Base-by-base conservation (phyloP, 1,140 invertebrate genomes). In the Hermatobates lingyangjiaoensis region DNA sequence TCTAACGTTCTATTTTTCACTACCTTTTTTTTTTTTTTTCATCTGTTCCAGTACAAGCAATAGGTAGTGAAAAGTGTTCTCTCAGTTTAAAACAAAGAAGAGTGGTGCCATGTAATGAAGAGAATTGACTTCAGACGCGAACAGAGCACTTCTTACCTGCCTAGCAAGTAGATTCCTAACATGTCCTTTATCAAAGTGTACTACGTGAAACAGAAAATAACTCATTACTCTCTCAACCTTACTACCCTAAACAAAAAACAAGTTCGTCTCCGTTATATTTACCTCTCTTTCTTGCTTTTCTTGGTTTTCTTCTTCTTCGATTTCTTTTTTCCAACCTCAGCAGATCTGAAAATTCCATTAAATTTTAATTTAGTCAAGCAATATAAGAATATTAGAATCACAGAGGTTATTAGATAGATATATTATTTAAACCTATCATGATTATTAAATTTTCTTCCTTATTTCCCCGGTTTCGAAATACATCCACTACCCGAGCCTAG, bases 241-340 rank as follows among this genome's bases (percentile, higher is more conserved):
- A 26, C 45, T 39, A 42, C 52, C 23, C 42, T 15, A 21, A 49
- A 42, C 15, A 25, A 21, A 49, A n/a, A 49, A 42, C 27, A 40
- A 12, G n/a, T n/a, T n/a, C n/a, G n/a, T n/a, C n/a, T n/a, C n/a
- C n/a, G n/a, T n/a, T n/a, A n/a, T n/a, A 23, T n/a, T 53, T 61
- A 59, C 59, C 58, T 61, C 28, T 60, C 59, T 53, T 54, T 56
- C 52, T 59, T 61, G 52, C 56, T 55, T 48, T 58, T 58, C 52
- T 61, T 61, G 30, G 57, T 54, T 48, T 60, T 60, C 45, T 60
- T 60, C 52, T 61, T 61, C 45, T 60, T 61, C 26, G 51, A 38
- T 48, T 59, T 58, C 38, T 56, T 60, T 28, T 52, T 50, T 47
- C 60, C 56, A 21, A 51, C 52, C 52, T 47, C 53, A 46, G 58